Percentiles rank a stretch among this genome's conserved stretches.
phyloP scores from a whole-genome alignment of 2,888 invertebrate genomes.

The Mechanitis messenoides region DNA sequence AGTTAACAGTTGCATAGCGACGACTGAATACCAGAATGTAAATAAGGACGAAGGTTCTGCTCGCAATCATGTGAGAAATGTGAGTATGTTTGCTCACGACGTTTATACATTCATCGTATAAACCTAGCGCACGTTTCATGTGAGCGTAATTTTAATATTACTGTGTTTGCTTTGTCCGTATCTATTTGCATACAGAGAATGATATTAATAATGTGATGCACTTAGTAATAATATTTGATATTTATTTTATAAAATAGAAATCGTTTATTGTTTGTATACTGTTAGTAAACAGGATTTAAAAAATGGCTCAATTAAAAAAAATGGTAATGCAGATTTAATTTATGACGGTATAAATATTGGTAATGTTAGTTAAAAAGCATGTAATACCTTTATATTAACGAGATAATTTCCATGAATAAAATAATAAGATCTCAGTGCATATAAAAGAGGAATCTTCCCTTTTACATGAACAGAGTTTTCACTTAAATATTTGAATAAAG shows the following conservation, averaged over 20 bases:
- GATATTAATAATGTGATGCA: background rate
- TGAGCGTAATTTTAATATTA: constrained; percentile 8
- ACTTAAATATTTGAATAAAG: too few species aligned
- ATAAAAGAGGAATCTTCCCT: too few species aligned
- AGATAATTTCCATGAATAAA: too few species aligned
- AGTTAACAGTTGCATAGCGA: constrained; percentile 30
- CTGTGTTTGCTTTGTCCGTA: constrained; percentile 2
- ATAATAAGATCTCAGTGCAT: too few species aligned
- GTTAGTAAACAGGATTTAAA: too few species aligned
- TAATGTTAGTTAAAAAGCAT: too few species aligned
- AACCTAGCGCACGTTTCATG: constrained; percentile 12
- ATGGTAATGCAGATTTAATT: too few species aligned
- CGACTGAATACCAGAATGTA: constrained; percentile 31
- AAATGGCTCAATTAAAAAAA: too few species aligned
- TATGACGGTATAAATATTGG: too few species aligned
- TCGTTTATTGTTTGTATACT: too few species aligned
- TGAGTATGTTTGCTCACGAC: constrained; percentile 22
- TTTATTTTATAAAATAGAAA: background rate
- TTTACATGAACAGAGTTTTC: too few species aligned
- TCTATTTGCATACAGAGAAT: background rate
- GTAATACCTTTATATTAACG: too few species aligned
- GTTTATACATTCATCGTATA: constrained; percentile 21
- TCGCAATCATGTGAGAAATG: constrained; percentile 29
- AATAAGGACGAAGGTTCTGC: constrained; percentile 25
- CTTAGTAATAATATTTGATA: background rate